Conservation (phyloP, 2,113 vertebrate species). For the Stegastes partitus region DNA sequence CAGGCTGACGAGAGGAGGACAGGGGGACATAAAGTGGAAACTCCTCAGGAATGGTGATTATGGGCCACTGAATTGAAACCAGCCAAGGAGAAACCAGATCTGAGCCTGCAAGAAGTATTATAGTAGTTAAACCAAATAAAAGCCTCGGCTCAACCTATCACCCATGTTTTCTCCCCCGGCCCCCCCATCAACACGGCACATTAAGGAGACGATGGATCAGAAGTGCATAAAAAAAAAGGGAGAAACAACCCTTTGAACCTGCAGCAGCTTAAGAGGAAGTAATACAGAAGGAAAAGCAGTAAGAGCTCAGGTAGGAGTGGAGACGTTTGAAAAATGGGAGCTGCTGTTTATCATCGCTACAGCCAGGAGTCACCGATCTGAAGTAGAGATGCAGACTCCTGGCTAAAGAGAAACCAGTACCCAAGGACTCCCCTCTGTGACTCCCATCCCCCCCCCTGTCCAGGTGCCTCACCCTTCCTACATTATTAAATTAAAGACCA, state of each 20-base stretch:
- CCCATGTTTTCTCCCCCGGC: constrained; percentile 54
- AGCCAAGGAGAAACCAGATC: constrained; percentile 75
- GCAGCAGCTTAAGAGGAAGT: constrained; percentile 44
- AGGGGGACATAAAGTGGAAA: constrained; percentile 64
- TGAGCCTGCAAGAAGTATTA: constrained; percentile 75
- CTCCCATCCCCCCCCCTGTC: constrained; percentile 36
- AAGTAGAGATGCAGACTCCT: constrained; percentile 44
- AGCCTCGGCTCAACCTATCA: constrained; percentile 58
- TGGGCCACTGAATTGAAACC: constrained; percentile 72
- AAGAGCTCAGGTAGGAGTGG: constrained; percentile 33
- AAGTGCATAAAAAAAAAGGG: constrained; percentile 65
- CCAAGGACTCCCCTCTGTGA: constrained; percentile 65
- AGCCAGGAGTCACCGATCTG: constrained; percentile 15
- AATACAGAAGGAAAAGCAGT: constrained; percentile 34
- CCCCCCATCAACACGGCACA: constrained; percentile 48
- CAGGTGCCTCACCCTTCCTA: constrained; percentile 51
- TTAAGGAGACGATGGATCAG: constrained; percentile 74
- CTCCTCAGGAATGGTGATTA: constrained; percentile 73
- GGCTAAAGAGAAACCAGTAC: constrained; percentile 52
- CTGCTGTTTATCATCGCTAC: constrained; percentile 56
- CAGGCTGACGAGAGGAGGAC: constrained; percentile 55
- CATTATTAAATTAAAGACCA: constrained; percentile 73
- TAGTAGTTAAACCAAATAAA: constrained; percentile 69
- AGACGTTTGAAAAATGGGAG: constrained; percentile 56
- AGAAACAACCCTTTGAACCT: constrained; percentile 71